Conservation (phyloP, 2,888 invertebrate species). For the Erebia aethiops region DNA sequence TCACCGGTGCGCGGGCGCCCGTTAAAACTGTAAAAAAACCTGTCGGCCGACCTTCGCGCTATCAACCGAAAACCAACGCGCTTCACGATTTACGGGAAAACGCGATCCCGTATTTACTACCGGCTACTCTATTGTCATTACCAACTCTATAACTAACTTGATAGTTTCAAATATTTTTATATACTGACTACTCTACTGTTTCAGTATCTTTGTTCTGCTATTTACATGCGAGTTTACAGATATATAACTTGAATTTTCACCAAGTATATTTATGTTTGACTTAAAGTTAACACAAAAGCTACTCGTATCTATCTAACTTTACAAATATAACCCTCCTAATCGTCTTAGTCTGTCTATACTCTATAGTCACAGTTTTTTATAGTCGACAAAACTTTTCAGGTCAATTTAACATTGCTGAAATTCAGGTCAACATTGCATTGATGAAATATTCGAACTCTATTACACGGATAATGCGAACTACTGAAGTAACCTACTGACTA, state of each 20-base stretch:
- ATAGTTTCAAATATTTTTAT: neutral
- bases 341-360: neutral
- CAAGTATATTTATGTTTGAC: neutral
- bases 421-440: slow-evolving; percentile 18
- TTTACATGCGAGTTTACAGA: neutral
- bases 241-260: neutral
- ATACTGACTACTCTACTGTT: neutral
- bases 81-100: slow-evolving; percentile 43
- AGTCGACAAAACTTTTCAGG: neutral
- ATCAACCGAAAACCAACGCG: slow-evolving; percentile 68
- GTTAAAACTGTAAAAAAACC: slow-evolving; percentile 81
- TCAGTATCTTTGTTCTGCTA: slow-evolving; percentile 3
- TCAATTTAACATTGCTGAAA: slow-evolving; percentile 12
- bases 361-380: neutral
- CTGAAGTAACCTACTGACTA: neutral
- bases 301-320: no score
- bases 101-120: slow-evolving; percentile 38
- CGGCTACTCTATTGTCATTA: slow-evolving; percentile 23
- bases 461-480: neutral
- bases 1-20: slow-evolving; percentile 58
- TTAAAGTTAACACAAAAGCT: neutral
- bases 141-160: neutral
- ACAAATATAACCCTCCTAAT: neutral
- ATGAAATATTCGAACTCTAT: slow-evolving; percentile 34
- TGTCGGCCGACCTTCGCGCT: slow-evolving; percentile 71